These are phyloP conservation scores for Rotaria socialis DNA, from an alignment of 2,888 invertebrate species.

Conservation along the genomic window DNA sequence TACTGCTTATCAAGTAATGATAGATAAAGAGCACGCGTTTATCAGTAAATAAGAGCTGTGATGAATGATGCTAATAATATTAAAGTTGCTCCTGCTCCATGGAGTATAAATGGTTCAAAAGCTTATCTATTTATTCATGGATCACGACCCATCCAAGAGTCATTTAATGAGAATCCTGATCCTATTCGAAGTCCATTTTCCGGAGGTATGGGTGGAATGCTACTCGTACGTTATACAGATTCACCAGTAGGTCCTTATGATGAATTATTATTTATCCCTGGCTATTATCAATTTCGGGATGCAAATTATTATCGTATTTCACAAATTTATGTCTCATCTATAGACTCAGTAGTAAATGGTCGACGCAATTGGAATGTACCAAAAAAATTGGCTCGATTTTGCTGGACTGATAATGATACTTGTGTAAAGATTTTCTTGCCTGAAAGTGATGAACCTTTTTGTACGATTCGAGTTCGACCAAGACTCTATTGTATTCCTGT, in stretches of 20 bases:
- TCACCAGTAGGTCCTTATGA: neutral
- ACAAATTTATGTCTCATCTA: neutral
- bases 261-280: neutral
- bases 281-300: neutral
- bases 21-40: neutral
- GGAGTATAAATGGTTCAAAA: neutral
- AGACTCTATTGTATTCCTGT: neutral
- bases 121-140: neutral
- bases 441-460: neutral
- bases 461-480: neutral
- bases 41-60: neutral
- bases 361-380: neutral
- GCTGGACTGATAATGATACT: neutral
- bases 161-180: constrained; percentile 9
- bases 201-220: neutral
- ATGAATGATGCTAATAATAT: neutral
- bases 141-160: neutral
- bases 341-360: neutral
- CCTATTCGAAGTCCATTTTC: neutral
- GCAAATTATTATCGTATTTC: neutral
- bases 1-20: neutral
- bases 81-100: neutral
- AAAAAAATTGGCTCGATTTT: neutral
- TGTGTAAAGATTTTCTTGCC: neutral
- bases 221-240: neutral